Evolutionary conservation across 1,140 invertebrate genomes (phyloP).

Genomic region (Paraescarpia echinospica): DNA sequence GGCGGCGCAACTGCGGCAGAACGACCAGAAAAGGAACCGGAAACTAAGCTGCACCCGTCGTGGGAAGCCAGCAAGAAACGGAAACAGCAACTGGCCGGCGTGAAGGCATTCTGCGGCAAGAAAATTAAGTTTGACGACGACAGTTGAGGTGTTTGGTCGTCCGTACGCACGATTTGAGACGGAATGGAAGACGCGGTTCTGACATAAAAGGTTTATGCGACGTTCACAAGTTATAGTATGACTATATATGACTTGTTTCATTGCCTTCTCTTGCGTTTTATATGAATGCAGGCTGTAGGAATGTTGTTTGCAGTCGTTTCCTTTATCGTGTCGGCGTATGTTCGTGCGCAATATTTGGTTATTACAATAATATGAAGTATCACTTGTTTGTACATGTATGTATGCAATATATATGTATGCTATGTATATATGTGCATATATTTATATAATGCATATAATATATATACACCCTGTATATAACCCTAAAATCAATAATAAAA

Average conservation of each 20-base stretch:
- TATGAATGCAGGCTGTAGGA: not conserved
- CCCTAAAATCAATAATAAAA: no score
- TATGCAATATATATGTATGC: no score
- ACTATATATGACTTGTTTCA: not conserved
- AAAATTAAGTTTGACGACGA: constrained; percentile 54
- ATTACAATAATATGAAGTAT: no score
- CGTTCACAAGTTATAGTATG: not conserved
- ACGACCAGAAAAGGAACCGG: constrained; percentile 7
- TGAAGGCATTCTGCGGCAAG: constrained; percentile 52
- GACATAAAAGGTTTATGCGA: not conserved
- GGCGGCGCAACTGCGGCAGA: not conserved
- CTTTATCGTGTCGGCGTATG: no score
- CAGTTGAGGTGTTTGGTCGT: not conserved
- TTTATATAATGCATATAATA: no score
- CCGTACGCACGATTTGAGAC: not conserved
- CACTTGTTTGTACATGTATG: no score
- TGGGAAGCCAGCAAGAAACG: constrained; percentile 57
- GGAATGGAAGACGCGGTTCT: not conserved
- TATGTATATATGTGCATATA: no score
- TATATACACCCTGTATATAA: no score
- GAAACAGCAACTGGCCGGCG: constrained; percentile 40
- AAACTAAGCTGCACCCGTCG: constrained; percentile 52
- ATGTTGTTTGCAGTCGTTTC: not conserved
- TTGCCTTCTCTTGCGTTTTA: not conserved
- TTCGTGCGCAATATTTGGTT: no score